These are phyloP conservation scores for Ameiurus melas DNA, from an alignment of 2,113 vertebrate species.

Conservation along the genomic window DNA sequence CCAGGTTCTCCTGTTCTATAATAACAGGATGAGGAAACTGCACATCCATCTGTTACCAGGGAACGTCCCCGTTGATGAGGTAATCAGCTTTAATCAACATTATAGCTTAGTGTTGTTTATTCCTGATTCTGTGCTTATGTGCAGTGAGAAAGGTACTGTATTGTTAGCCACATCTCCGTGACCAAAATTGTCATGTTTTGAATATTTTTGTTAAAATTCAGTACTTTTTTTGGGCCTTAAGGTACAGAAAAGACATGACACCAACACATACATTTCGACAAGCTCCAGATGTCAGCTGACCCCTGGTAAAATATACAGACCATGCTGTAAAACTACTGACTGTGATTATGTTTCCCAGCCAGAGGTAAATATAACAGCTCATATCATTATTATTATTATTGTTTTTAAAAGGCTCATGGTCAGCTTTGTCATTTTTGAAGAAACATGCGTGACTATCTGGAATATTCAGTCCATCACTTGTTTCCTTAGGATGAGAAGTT, in stretches of 20 bases:
- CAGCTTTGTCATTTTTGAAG: too few species aligned
- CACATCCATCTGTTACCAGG: slow-evolving; percentile 29
- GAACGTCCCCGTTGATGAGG: slow-evolving; percentile 17
- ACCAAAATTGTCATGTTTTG: not conserved
- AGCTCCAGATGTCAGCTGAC: not conserved
- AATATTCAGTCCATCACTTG: not conserved
- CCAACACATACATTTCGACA: not conserved
- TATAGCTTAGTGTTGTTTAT: not conserved
- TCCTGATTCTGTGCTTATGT: too few species aligned
- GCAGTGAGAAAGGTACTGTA: too few species aligned
- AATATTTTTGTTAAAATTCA: not conserved
- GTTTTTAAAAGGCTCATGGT: too few species aligned
- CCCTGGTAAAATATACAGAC: slow-evolving; percentile 8
- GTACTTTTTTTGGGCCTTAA: not conserved
- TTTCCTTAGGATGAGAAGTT: not conserved
- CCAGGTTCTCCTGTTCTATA: slow-evolving; percentile 45
- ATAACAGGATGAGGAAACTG: not conserved
- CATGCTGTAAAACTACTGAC: not conserved
- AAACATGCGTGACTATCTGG: not conserved
- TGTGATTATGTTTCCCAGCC: not conserved
- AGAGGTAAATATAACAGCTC: not conserved
- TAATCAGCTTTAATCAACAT: not conserved
- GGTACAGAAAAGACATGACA: not conserved
- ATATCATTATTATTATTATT: not conserved
- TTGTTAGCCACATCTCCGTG: not conserved